Evolutionary conservation across 1,140 invertebrate species (phyloP), one percentile per base, ranked within the genome.

Genomic region (Globodera ellingtonae): DNA sequence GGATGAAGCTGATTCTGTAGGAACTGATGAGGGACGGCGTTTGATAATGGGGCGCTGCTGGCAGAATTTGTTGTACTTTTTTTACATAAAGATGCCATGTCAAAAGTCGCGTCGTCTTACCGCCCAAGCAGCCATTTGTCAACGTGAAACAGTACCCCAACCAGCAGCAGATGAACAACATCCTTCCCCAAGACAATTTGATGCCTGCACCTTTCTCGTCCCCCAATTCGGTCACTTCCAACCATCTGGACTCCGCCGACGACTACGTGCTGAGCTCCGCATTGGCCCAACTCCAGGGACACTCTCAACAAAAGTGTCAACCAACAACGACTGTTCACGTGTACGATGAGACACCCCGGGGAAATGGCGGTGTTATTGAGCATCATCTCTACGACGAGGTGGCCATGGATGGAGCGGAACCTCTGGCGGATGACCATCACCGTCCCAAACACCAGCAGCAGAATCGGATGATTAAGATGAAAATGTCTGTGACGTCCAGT

Each of bases 381-480:
- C 35, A 44, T 24, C 67, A 59, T 52, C 47, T 84, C 9, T 84
- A 84, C 72, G 83, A 84, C 72, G 82, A 83, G 24, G 83, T 84
- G 21, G 66, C 83, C 10, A n/a, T 48, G 24, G 74, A 79, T 3
- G 48, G 47, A 50, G 15, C 70, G 18, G 74, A 56, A 3, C 10
- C 13, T 18, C 6, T 0, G n/a, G 6, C 65, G 18, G 48, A 9
- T 5, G 44, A 46, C 44, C 35, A 6, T 6, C 9, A 21, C 35
- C 24, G 50, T 4, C 52, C 8, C 4, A 48, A 6, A 71, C n/a
- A 71, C 13, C 48, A 71, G 13, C 44, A 48, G 15, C 72, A 52
- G 21, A 10, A n/a, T 72, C 5, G 21, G n/a, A n/a, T 7, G 44
- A 72, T 72, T 6, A 52, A 13, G 24, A 35, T 50, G 56, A 76